Conservation (phyloP, 1,140 invertebrate species). For the Carposina sasakii region DNA sequence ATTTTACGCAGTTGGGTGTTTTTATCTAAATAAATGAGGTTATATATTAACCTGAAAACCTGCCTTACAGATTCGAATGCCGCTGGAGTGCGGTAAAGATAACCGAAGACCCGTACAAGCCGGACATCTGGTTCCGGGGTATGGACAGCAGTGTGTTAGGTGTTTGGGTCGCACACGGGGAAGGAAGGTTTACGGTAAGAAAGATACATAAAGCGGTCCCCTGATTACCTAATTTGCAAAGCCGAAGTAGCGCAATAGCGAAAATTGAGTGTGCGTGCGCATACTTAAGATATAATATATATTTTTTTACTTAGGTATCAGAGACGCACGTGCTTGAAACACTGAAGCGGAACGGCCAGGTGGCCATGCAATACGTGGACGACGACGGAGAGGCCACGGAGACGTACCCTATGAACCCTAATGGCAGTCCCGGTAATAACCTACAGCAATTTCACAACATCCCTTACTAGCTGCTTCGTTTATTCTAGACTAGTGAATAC, state of each 20-base stretch:
- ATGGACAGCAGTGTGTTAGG: constrained; percentile 91
- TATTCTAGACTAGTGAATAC: too few species aligned
- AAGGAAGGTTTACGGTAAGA: constrained; percentile 83
- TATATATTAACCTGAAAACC: too few species aligned
- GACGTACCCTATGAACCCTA: constrained; percentile 94
- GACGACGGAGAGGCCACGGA: constrained; percentile 84
- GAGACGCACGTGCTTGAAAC: constrained; percentile 70
- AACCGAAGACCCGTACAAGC: constrained; percentile 63
- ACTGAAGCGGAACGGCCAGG: constrained; percentile 76
- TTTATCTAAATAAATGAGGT: too few species aligned
- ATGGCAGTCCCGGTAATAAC: constrained; percentile 85
- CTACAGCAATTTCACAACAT: too few species aligned
- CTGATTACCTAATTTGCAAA: too few species aligned
- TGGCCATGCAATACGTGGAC: constrained; percentile 89
- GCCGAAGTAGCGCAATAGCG: too few species aligned
- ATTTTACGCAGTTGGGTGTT: too few species aligned
- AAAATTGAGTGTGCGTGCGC: too few species aligned
- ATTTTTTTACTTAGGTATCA: constrained; percentile 14
- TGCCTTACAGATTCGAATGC: constrained; percentile 78
- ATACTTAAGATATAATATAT: not conserved
- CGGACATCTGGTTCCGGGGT: constrained; percentile 88
- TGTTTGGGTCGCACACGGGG: constrained; percentile 97
- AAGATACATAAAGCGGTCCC: too few species aligned
- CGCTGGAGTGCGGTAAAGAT: constrained; percentile 91
- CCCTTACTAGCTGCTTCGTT: too few species aligned